Evolutionary conservation across 1,140 invertebrate genomes (phyloP).

Genomic region (Lutraria rhynchaena): DNA sequence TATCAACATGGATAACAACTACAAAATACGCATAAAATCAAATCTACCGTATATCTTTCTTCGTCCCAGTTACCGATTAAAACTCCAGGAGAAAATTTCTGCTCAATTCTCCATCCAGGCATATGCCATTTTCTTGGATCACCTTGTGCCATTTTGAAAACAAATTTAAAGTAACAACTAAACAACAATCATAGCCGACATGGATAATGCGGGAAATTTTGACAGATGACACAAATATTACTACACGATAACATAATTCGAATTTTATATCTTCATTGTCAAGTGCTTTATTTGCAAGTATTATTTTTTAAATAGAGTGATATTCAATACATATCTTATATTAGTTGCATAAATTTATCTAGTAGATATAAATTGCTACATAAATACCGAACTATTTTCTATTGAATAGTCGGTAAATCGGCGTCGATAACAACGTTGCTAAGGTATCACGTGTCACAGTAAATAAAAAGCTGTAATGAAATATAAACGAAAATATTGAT

Average conservation of each 20-base stretch:
- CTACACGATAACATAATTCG: background rate
- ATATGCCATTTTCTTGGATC: slow-evolving; percentile 74
- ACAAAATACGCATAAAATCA: background rate
- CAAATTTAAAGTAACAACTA: slow-evolving; percentile 1
- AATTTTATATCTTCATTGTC: background rate
- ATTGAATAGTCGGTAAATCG: background rate
- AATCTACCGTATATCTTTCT: slow-evolving; percentile 75
- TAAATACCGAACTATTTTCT: slow-evolving; percentile 38
- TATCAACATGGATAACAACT: too few relatives aligned
- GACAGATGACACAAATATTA: slow-evolving; percentile 51
- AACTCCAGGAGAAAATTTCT: slow-evolving; percentile 74
- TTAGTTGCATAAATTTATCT: too few relatives aligned
- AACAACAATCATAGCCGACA: slow-evolving; percentile 22
- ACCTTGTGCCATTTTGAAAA: slow-evolving; percentile 66
- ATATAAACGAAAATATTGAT: background rate
- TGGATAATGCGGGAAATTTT: slow-evolving; percentile 58
- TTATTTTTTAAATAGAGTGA: too few relatives aligned
- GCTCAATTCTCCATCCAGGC: slow-evolving; percentile 80
- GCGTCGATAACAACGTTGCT: slow-evolving; percentile 60
- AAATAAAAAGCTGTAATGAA: background rate
- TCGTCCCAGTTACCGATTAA: slow-evolving; percentile 80
- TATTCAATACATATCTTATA: too few relatives aligned
- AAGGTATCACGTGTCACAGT: slow-evolving; percentile 22
- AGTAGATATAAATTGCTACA: too few relatives aligned
- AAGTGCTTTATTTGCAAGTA: background rate